A percentile compares a stretch with the other conserved stretches of the same genome.
Conservation (phyloP, 1,140 invertebrate species). For the Lasaia peninsularis region DNA sequence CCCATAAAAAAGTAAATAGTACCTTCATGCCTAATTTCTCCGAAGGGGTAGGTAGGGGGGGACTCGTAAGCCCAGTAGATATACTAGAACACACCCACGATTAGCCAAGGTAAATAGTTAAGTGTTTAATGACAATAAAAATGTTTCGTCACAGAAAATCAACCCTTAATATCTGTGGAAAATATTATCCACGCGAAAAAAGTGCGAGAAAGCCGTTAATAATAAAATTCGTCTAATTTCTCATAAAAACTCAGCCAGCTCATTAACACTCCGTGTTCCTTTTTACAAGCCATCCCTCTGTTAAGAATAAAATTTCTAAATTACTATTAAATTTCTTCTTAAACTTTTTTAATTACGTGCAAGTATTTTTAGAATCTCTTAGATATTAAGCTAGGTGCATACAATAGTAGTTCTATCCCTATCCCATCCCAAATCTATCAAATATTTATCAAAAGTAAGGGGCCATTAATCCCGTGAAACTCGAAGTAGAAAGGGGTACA, state of each 20-base stretch:
- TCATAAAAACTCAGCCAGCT: constrained; percentile 5
- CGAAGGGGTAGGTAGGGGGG: too few relatives aligned
- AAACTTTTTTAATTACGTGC: constrained; percentile 8
- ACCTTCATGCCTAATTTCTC: too few relatives aligned
- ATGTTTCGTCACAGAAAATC: not conserved
- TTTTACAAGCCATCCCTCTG: not conserved
- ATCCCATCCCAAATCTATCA: too few relatives aligned
- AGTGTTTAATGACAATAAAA: too few relatives aligned
- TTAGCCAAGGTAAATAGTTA: too few relatives aligned
- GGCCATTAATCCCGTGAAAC: too few relatives aligned
- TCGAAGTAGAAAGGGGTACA: too few relatives aligned
- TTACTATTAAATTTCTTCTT: constrained; percentile 8
- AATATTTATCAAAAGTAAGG: too few relatives aligned
- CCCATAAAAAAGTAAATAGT: too few relatives aligned
- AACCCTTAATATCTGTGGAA: not conserved
- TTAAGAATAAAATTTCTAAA: not conserved
- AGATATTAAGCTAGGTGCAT: not conserved
- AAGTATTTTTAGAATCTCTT: not conserved
- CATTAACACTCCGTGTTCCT: constrained; percentile 8
- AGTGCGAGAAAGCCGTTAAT: constrained; percentile 1
- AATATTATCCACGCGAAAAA: not conserved
- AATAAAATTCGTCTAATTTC: constrained; percentile 11
- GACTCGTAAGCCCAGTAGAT: too few relatives aligned
- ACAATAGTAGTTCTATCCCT: too few relatives aligned
- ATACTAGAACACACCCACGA: too few relatives aligned